Percentiles rank a stretch among this genome's conserved stretches.
Conservation (phyloP, 2,113 vertebrate genomes). For the Chaetodon auriga region DNA sequence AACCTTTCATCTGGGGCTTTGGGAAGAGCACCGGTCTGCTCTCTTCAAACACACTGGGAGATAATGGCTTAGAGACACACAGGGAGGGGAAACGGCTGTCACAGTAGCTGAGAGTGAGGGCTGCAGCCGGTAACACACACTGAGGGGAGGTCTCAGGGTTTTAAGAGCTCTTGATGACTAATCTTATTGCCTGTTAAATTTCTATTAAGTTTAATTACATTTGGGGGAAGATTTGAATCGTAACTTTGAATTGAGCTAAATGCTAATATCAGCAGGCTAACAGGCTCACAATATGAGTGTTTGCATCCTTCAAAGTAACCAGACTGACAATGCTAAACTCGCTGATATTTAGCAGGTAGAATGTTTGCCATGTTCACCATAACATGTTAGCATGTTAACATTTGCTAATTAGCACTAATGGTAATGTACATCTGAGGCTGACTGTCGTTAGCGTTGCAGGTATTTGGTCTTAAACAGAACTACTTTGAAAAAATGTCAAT, state of each 20-base stretch:
- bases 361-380: too few species aligned
- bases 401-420: background rate
- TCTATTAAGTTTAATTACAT: slow-evolving; percentile 17
- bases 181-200: background rate
- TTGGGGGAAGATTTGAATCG: too few species aligned
- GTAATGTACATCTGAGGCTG: background rate
- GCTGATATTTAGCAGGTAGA: too few species aligned
- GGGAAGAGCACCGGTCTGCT: slow-evolving; percentile 65
- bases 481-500: background rate
- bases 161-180: slow-evolving; percentile 25
- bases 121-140: slow-evolving; percentile 13
- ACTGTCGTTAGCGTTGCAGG: background rate
- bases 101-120: slow-evolving; percentile 16
- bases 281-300: too few species aligned
- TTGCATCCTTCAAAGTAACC: too few species aligned
- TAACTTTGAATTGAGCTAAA: too few species aligned
- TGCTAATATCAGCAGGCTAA: too few species aligned
- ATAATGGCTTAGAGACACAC: slow-evolving; percentile 69
- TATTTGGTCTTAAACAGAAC: background rate
- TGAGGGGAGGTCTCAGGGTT: slow-evolving; percentile 7
- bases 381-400: too few species aligned
- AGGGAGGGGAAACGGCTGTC: slow-evolving; percentile 43
- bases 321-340: too few species aligned
- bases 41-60: slow-evolving; percentile 78
- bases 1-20: slow-evolving; percentile 82